Conservation (phyloP, 1,140 invertebrate species). For the Campoletis sonorensis region DNA sequence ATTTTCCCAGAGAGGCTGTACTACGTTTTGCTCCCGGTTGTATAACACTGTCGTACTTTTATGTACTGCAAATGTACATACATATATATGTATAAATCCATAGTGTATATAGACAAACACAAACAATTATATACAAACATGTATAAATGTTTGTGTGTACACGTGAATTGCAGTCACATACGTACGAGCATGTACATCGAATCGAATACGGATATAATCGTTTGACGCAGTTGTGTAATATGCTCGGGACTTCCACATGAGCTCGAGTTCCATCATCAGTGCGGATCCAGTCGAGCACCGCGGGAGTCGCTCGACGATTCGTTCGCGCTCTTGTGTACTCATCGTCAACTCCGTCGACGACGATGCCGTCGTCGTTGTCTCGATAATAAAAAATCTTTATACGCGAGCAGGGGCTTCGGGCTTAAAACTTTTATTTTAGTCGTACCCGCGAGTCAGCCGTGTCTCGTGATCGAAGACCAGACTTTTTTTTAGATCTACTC, state of each 20-base stretch:
- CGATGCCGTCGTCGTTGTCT: conserved; percentile 2
- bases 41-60: conserved; percentile 16
- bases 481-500: not conserved
- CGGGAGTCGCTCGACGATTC: conserved; percentile 47
- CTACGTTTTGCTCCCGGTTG: conserved; percentile 22
- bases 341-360: not conserved
- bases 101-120: too few species aligned
- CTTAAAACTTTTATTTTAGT: not conserved
- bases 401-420: conserved; percentile 9
- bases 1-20: conserved; percentile 40
- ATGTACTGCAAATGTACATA: not conserved
- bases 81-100: not conserved
- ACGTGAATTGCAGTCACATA: conserved; percentile 32
- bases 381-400: conserved; percentile 7
- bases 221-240: conserved; percentile 61
- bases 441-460: not conserved
- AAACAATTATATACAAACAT: not conserved
- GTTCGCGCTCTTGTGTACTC: conserved; percentile 28
- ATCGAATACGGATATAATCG: conserved; percentile 67
- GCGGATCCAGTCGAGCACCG: conserved; percentile 55
- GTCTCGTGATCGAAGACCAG: not conserved
- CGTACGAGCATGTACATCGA: conserved; percentile 59
- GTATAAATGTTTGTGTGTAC: not conserved
- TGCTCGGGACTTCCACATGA: conserved; percentile 39
- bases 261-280: conserved; percentile 48